Evolutionary conservation across 2,113 vertebrate genomes (phyloP).

Genomic region (Gallinago paraguaiae): DNA sequence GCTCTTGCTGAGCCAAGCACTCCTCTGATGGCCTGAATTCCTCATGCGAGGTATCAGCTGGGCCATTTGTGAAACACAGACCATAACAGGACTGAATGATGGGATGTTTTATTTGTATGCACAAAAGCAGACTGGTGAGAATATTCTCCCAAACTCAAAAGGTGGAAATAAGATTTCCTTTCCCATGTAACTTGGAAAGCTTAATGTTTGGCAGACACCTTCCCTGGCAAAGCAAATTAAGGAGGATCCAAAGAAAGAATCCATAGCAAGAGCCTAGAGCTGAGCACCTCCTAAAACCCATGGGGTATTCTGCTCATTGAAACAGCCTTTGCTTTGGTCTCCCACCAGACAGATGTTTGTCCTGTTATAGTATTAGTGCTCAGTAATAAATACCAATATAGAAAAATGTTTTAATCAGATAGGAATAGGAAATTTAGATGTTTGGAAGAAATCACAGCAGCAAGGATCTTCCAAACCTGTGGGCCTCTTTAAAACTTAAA

Average conservation of each 20-base stretch:
- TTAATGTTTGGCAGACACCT: not conserved
- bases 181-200: not conserved
- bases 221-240: not conserved
- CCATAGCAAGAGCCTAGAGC: not conserved
- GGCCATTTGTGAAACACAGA: not conserved
- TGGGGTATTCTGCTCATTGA: not conserved
- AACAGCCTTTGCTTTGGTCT: not conserved
- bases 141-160: not conserved
- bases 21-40: not conserved
- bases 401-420: not conserved
- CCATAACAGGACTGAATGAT: too few relatives aligned
- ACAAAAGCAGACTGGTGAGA: not conserved
- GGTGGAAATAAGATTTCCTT: not conserved
- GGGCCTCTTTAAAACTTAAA: not conserved
- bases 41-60: not conserved
- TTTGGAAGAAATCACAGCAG: not conserved
- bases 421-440: not conserved
- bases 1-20: not conserved
- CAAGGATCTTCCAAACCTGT: not conserved
- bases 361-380: not conserved
- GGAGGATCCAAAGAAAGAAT: not conserved
- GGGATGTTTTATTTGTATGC: not conserved
- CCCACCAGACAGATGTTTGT: not conserved
- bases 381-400: not conserved
- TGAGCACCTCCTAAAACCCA: not conserved